Percentiles rank a stretch among this genome's conserved stretches.
phyloP scores from a whole-genome alignment of 2,113 vertebrate genomes.

The Dicaeum eximium region DNA sequence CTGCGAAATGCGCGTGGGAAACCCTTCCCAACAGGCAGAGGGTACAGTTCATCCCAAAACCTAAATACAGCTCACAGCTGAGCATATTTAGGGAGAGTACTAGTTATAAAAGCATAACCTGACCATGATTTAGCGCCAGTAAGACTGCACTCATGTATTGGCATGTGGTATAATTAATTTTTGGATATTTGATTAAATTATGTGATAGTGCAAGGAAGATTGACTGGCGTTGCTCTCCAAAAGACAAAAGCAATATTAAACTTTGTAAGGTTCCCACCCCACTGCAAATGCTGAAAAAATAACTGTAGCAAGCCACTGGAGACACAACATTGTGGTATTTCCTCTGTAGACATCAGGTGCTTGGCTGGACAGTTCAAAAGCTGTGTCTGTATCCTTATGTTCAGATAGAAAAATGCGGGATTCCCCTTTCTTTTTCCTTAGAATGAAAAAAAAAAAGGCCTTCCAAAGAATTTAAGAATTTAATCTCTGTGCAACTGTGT shows the following conservation, averaged over 20 bases:
- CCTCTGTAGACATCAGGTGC: neutral
- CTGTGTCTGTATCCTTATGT: neutral
- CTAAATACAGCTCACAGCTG: neutral
- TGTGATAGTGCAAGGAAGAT: neutral
- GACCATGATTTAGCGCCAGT: neutral
- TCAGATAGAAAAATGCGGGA: neutral
- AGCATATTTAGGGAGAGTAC: neutral
- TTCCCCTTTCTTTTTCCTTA: neutral
- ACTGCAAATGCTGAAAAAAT: neutral
- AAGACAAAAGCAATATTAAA: neutral
- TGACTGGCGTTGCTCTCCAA: neutral
- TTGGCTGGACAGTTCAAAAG: neutral
- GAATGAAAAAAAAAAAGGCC: too few relatives aligned
- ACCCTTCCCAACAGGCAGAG: neutral
- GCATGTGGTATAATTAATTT: neutral
- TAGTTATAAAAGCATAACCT: neutral
- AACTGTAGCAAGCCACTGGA: neutral
- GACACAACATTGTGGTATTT: neutral
- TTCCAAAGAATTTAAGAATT: neutral
- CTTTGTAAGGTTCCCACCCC: neutral
- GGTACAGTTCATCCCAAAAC: neutral
- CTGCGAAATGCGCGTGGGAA: rapidly evolving
- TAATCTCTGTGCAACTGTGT: neutral
- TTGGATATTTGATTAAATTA: neutral
- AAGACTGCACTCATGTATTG: neutral